Base-by-base conservation (phyloP, 2,888 invertebrate species). In the Listrodromus nycthemerus region DNA sequence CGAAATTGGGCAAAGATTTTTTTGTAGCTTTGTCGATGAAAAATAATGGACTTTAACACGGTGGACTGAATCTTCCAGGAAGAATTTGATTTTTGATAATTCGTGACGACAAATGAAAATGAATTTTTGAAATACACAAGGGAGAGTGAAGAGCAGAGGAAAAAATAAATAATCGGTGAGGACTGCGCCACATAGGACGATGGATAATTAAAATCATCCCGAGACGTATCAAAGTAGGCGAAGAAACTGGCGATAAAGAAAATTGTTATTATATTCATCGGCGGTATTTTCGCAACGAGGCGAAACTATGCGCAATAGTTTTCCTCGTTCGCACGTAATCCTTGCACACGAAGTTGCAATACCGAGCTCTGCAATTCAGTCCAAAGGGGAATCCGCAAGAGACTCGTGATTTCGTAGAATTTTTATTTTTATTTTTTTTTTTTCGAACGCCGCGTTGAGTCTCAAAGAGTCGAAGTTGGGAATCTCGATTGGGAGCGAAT, bases 221-320 rank as follows among this genome's bases (percentile, higher is more conserved):
- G 41, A 10, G 1, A 10, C 52, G 21, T 21, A 10, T 24, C 8
- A 8, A 24, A 7, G 1, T 21, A 19, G 24, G 24, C 16, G 41
- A 21, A 13, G 52, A 37, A 41, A 55, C n/a, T n/a, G 16, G 16
- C n/a, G 27, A 37, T 33, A 19, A 16, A 65, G 10, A 48, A 73
- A 30, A 70, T 71, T 67, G 67, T 73, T 33, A 77, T 69, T 77
- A 69, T 61, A 48, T 33, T 30, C 48, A 8, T 65, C 10, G 37
- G 16, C 13, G 33, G n/a, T 27, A 71, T 73, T 77, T 48, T 77
- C 73, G 67, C 77, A 73, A 82, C 16, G 24, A 19, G 33, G 30
- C 61, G 71, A 67, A 61, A 77, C 61, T 13, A 21, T 48, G 58
- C 13, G 77, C 76, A 77, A 82, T 21, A 52, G 45, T 37, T 55